Evolutionary conservation across 2,888 invertebrate species (phyloP).

Genomic region (Drosophila mulleri): DNA sequence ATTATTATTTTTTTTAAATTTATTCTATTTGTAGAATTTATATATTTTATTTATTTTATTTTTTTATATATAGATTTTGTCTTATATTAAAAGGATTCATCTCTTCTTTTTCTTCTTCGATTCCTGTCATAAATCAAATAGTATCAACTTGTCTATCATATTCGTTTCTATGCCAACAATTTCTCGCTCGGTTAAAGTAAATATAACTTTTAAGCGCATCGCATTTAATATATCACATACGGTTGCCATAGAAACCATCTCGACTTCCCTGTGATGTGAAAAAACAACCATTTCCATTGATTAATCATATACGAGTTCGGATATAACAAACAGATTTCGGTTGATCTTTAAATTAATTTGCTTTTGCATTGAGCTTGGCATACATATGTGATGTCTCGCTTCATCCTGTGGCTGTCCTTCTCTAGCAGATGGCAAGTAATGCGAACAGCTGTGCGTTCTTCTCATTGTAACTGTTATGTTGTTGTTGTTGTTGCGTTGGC

Average conservation of each 20-base stretch:
- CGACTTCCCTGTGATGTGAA: neutral
- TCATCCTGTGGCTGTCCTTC: conserved; percentile 39
- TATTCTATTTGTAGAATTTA: no score
- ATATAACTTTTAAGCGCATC: neutral
- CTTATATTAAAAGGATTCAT: no score
- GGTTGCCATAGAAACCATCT: neutral
- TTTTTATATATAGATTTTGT: no score
- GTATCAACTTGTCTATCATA: neutral
- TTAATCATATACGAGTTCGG: conserved; percentile 4
- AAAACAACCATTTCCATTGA: neutral
- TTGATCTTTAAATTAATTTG: neutral
- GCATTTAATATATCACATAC: neutral
- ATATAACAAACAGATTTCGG: conserved; percentile 5
- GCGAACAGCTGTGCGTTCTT: conserved; percentile 38
- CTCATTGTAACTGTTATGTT: conserved; percentile 16
- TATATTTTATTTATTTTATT: no score
- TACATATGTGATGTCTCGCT: neutral
- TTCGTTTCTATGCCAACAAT: neutral
- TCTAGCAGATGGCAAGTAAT: conserved; percentile 14
- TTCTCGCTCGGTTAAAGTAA: neutral
- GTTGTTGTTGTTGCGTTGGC: conserved; percentile 48
- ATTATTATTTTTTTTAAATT: no score
- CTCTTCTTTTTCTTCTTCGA: no score
- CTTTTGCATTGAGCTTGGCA: conserved; percentile 1
- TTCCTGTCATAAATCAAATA: no score